Percentiles rank a stretch among this genome's conserved stretches.
Conservation (phyloP, 1,140 invertebrate genomes). For the Leptonema lineaticorne region DNA sequence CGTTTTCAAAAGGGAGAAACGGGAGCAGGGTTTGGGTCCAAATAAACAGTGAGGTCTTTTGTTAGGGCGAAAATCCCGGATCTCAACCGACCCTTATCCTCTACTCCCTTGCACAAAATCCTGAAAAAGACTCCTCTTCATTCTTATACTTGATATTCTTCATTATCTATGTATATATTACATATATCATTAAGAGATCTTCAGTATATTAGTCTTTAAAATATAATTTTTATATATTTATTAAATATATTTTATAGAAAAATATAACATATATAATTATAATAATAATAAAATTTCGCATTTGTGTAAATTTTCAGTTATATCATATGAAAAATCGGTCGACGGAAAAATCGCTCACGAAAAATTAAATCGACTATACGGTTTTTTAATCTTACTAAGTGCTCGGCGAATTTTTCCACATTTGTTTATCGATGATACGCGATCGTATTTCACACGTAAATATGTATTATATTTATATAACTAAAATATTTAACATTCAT, state of each 20-base stretch:
- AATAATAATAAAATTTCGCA: too few species aligned
- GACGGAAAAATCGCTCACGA: not conserved
- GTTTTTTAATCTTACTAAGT: conserved; percentile 12
- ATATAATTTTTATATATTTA: too few species aligned
- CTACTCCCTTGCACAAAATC: conserved; percentile 8
- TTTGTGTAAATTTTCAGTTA: too few species aligned
- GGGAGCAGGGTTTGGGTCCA: too few species aligned
- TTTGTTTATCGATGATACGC: conserved; percentile 5
- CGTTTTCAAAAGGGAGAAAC: conserved; percentile 24
- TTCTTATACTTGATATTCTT: conserved; percentile 19
- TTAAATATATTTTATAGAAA: too few species aligned
- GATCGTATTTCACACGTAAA: not conserved
- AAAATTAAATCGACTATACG: conserved; percentile 17
- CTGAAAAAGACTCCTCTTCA: not conserved
- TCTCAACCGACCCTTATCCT: conserved; percentile 4
- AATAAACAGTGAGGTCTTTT: conserved; percentile 21
- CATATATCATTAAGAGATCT: not conserved
- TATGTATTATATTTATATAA: not conserved
- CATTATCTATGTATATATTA: conserved; percentile 12
- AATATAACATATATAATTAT: too few species aligned
- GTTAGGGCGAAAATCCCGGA: conserved; percentile 15
- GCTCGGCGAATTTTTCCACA: conserved; percentile 5
- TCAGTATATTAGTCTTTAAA: conserved; percentile 3
- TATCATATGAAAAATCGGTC: not conserved
- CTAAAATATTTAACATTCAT: not conserved